Conservation (phyloP, 1,140 invertebrate species). For the Brachionus angularis region DNA sequence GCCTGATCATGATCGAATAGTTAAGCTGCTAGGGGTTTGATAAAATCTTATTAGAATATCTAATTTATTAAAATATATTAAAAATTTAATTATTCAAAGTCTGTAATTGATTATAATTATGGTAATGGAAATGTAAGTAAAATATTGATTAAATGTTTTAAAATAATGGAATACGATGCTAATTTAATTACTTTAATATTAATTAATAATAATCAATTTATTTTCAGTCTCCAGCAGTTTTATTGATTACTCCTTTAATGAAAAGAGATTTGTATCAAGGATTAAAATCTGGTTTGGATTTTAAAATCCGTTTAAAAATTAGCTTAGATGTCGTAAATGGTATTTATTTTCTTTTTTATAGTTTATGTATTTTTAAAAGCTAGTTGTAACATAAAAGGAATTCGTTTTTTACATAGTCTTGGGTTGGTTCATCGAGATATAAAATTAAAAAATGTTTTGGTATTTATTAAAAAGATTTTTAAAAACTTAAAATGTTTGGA, state of each 20-base stretch:
- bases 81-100: constrained; percentile 50
- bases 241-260: constrained; percentile 70
- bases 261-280: constrained; percentile 75
- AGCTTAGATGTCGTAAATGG: constrained; percentile 71
- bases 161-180: background rate
- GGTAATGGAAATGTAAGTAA: constrained; percentile 61
- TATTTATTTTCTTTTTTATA: constrained; percentile 76
- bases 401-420: constrained; percentile 78
- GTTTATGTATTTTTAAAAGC: constrained; percentile 82
- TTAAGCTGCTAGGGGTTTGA: constrained; percentile 67
- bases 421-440: constrained; percentile 83
- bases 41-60: background rate
- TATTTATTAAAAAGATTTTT: constrained; percentile 54
- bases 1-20: constrained; percentile 75
- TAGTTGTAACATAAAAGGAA: constrained; percentile 66
- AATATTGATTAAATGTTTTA: background rate
- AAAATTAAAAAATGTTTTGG: constrained; percentile 81
- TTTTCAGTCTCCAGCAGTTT: constrained; percentile 65
- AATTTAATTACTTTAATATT: background rate
- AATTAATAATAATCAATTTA: background rate
- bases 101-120: constrained; percentile 76
- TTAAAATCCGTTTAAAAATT: constrained; percentile 61
- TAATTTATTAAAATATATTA: background rate
- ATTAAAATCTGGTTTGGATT: constrained; percentile 60
- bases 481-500: background rate